These are phyloP conservation scores for Lasius fuliginosus DNA, from an alignment of 2,888 invertebrate genomes.

Conservation along the genomic window DNA sequence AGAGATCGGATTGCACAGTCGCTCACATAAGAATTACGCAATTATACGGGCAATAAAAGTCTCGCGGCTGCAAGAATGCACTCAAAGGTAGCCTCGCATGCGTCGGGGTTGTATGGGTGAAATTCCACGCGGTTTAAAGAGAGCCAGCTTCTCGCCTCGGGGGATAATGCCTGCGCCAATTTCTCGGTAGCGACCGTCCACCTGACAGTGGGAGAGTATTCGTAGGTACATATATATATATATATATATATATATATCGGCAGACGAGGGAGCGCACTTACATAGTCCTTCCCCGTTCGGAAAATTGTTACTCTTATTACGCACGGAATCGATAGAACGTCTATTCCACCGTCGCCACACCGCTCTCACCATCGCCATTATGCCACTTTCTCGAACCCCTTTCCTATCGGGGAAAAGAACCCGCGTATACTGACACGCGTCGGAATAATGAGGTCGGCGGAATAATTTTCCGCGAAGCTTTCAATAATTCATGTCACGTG, in stretches of 20 bases:
- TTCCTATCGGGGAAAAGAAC: conserved; percentile 50
- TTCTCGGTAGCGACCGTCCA: conserved; percentile 32
- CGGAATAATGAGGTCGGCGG: conserved; percentile 46
- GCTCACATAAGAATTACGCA: conserved; percentile 35
- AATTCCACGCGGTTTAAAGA: conserved; percentile 46
- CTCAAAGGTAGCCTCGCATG: conserved; percentile 38
- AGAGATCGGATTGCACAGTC: neutral
- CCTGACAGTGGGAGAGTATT: neutral
- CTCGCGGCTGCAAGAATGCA: conserved; percentile 38
- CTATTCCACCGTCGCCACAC: conserved; percentile 42
- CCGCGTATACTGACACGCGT: conserved; percentile 23
- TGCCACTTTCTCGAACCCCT: conserved; percentile 58
- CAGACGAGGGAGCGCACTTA: conserved; percentile 50
- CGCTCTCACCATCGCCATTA: conserved; percentile 57
- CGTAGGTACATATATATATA: no score
- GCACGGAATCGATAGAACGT: conserved; percentile 70
- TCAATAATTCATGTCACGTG: conserved; percentile 74
- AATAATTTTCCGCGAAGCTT: conserved; percentile 69
- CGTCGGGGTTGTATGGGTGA: conserved; percentile 5
- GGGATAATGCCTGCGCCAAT: conserved; percentile 39
- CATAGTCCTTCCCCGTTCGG: conserved; percentile 53
- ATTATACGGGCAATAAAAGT: conserved; percentile 40
- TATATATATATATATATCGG: neutral
- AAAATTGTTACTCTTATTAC: conserved; percentile 76
- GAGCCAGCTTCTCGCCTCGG: conserved; percentile 4